Base-by-base conservation (phyloP, 2,113 vertebrate genomes). In the Leiothrix lutea region DNA sequence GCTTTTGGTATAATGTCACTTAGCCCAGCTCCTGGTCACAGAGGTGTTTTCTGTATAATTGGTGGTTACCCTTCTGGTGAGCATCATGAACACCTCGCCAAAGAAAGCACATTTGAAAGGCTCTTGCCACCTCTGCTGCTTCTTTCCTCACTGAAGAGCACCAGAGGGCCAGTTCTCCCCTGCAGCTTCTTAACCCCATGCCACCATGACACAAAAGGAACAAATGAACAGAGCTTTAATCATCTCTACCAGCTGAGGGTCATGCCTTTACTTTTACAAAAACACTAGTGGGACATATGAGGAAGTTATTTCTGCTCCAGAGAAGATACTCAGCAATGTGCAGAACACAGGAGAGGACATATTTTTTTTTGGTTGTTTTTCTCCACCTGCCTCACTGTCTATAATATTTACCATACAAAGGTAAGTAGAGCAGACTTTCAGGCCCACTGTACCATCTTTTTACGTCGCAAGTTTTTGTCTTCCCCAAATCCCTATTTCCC, bases 141-240 rank as follows among this genome's bases (percentile, higher is more conserved):
- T 72, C 66, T 38, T 69, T 61, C 72, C 38, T 69, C 0, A 0
- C 48, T 6, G 26, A 42, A 57, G 29, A 73, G 42, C 11, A 25
- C 16, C 1, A 1, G 15, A 60, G 31, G 36, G 33, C 14, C 0
- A 2, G 65, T n/a, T 56, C 13, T 65, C 5, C 36, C 36, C 73
- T 17, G 21, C 17, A 73, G 56, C 29, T 86, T 88, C 81, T 79
- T 72, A 84, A 71, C 7, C 28, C n/a, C n/a, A 11, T 11, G 23
- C 17, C 71, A 86, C 5, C 2, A 2, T 28, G 67, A 67, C 60
- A 86, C 18, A 35, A 70, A 51, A 70, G 45, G 80, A 84, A 88
- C 19, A 77, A 86, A 35, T 12, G 21, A 83, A 42, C 20, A 50
- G 23, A 70, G 47, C 19, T 80, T 38, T 31, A 38, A 61, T 65